A percentile compares a stretch with the other conserved stretches of the same genome.
phyloP scores from a whole-genome alignment of 2,888 invertebrate species.

The Volucella inanis region DNA sequence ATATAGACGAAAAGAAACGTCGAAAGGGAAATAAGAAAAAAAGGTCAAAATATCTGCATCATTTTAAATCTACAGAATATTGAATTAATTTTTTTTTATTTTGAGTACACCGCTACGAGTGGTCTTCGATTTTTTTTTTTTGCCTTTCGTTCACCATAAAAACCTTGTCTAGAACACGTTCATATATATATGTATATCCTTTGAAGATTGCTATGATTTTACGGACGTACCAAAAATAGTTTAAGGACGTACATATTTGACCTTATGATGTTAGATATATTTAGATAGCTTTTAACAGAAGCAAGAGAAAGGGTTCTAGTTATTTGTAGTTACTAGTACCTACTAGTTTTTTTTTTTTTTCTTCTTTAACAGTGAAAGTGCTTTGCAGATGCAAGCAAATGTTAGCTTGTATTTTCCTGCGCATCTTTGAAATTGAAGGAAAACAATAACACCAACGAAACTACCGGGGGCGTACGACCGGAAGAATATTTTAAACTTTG shows the following conservation, averaged over 20 bases:
- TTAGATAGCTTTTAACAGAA: conserved; percentile 34
- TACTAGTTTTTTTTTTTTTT: conserved; percentile 3
- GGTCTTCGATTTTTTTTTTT: too few relatives aligned
- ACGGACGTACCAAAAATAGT: conserved; percentile 37
- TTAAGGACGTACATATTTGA: conserved; percentile 42
- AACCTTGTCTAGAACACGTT: conserved; percentile 1
- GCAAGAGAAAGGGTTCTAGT: background rate
- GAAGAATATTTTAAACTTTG: too few relatives aligned
- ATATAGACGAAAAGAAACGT: conserved; percentile 4
- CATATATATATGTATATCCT: background rate
- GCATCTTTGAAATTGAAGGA: background rate
- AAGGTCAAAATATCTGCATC: conserved; percentile 48
- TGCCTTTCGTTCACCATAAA: background rate
- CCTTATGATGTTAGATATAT: conserved; percentile 60
- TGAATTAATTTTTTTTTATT: conserved; percentile 63
- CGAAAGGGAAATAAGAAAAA: conserved; percentile 30
- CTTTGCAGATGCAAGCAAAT: background rate
- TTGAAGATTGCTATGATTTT: background rate
- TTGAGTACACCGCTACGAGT: conserved; percentile 19
- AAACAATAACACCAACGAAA: background rate
- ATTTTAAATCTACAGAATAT: conserved; percentile 52
- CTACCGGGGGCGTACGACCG: too few relatives aligned
- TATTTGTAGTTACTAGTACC: conserved; percentile 41
- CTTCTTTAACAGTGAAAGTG: conserved; percentile 8
- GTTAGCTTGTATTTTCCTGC: background rate